phyloP scores from a whole-genome alignment of 2,113 vertebrate genomes.

The Sclerurus mexicanus region DNA sequence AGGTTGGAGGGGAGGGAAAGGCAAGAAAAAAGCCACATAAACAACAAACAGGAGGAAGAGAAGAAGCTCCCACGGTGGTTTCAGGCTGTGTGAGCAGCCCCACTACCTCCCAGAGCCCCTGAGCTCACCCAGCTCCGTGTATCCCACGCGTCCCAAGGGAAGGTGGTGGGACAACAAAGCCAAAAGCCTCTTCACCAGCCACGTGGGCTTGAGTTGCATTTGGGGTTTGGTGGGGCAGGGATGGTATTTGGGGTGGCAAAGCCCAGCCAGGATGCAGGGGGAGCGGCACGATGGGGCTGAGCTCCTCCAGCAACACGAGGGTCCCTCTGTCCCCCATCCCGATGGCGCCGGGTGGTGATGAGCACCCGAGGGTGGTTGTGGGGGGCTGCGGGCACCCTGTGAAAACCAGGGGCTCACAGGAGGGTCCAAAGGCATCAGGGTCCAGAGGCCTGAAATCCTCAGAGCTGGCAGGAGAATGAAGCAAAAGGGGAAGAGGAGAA shows the following conservation, averaged over 20 bases:
- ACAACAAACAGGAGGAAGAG: background rate
- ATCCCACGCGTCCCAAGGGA: background rate
- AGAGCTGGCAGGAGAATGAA: background rate
- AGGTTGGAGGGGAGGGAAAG: background rate
- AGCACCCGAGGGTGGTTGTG: fast-evolving
- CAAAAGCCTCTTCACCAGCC: background rate
- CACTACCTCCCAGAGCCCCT: fast-evolving
- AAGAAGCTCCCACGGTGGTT: background rate
- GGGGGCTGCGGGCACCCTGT: fast-evolving
- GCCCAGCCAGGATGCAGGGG: fast-evolving
- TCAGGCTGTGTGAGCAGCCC: background rate
- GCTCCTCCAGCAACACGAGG: fast-evolving
- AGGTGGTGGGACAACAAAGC: background rate
- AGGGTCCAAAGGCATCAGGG: fast-evolving
- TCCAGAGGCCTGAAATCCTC: background rate
- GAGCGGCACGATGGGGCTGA: background rate
- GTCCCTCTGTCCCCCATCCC: fast-evolving
- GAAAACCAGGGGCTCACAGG: background rate
- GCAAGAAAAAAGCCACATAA: background rate
- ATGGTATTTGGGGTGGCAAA: background rate
- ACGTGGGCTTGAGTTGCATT: fast-evolving
- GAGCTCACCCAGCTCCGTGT: background rate
- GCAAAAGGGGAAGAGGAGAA: constrained; percentile 23
- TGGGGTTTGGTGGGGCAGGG: background rate
- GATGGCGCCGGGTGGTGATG: fast-evolving